These are phyloP conservation scores for Apantesis nais DNA, from an alignment of 2,888 invertebrate species.

Conservation along the genomic window DNA sequence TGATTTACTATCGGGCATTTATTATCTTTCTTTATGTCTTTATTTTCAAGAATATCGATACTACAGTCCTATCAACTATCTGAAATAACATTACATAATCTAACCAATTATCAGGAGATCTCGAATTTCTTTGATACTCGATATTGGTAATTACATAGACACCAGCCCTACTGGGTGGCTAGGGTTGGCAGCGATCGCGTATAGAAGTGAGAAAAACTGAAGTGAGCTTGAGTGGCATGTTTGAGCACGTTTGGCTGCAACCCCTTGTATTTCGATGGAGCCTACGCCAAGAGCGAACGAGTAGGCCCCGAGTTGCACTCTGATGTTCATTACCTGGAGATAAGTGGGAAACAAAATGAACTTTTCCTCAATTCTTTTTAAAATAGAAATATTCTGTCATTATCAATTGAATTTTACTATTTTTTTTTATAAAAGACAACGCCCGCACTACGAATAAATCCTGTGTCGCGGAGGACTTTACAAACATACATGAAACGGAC, in stretches of 20 bases:
- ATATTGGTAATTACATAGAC: background rate
- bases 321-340: conserved; percentile 14
- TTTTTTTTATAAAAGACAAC: too few relatives aligned
- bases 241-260: conserved; percentile 41
- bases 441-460: too few relatives aligned
- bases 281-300: conserved; percentile 1
- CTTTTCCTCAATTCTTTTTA: background rate
- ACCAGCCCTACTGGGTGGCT: conserved; percentile 12
- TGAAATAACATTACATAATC: background rate
- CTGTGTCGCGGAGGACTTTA: too few relatives aligned
- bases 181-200: conserved; percentile 16
- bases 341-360: background rate
- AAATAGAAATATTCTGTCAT: background rate
- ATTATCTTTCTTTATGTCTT: too few relatives aligned
- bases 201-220: conserved; percentile 17
- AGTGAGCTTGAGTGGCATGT: conserved; percentile 30
- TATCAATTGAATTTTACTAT: too few relatives aligned
- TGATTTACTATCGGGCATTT: too few relatives aligned
- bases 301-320: background rate
- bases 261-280: conserved; percentile 6
- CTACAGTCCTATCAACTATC: background rate
- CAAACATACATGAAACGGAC: too few relatives aligned
- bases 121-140: background rate
- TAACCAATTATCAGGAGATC: background rate
- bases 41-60: background rate